Percentiles rank a stretch among this genome's conserved stretches.
phyloP scores from a whole-genome alignment of 2,113 vertebrate genomes.

The Vulpes lagopus region DNA sequence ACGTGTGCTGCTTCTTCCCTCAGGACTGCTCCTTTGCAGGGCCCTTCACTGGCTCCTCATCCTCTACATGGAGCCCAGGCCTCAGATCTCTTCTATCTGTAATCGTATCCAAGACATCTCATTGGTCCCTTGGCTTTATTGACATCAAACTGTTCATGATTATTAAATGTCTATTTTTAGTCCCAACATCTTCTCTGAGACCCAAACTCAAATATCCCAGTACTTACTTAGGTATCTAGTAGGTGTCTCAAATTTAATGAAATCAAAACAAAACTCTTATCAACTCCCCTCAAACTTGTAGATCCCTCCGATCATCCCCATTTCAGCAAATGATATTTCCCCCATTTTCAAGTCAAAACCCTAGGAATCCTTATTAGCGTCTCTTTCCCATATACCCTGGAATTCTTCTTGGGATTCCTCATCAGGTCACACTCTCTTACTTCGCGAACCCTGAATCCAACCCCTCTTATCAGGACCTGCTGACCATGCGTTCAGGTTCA shows the following conservation, averaged over 20 bases:
- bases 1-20: neutral
- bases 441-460: neutral
- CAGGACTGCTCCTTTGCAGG: fast-evolving
- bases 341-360: neutral
- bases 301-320: neutral
- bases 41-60: no score
- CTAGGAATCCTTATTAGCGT: neutral
- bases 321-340: no score
- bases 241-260: neutral
- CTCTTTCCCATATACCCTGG: neutral
- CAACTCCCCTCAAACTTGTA: neutral
- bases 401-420: neutral
- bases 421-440: neutral
- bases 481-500: neutral
- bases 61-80: neutral
- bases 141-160: neutral
- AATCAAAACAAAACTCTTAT: neutral
- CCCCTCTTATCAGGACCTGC: neutral
- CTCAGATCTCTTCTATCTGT: neutral
- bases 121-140: neutral
- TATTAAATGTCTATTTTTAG: neutral
- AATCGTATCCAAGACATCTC: neutral
- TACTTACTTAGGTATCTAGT: neutral
- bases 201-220: neutral
- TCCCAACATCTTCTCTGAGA: neutral